Base-by-base conservation (phyloP, 1,140 invertebrate genomes). In the Panagrolaimus sp. region DNA sequence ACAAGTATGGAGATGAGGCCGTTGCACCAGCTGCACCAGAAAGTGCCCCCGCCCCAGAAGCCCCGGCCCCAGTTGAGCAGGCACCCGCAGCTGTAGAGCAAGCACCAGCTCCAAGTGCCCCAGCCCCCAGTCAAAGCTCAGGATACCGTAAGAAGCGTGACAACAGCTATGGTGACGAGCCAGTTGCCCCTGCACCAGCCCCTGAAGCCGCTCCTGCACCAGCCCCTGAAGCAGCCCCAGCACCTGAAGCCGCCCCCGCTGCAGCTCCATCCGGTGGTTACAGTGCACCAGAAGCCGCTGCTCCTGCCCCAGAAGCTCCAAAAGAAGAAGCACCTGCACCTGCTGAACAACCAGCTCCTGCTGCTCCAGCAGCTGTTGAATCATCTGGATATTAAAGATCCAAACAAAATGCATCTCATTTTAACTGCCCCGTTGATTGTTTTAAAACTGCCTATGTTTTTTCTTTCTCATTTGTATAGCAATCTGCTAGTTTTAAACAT, bases 381-480 rank as follows among this genome's bases (percentile, higher is more conserved):
- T 58, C 52, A 10, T 58, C 52, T 58, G 52, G 52, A 21, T 55
- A 58, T 28, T 58, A 21, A 58, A 58, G 17, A 58, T 58, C 52
- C 17, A 21, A n/a, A 58, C 52, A 28, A 58, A 58, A 38, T 58
- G 52, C 52, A 58, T 58, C 52, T 58, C 52, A 58, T 26, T 21
- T 58, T 58, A n/a, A 28, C 52, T 58, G 52, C 52, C 52, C 52
- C 28, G 21, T 26, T 58, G 10, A 58, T 21, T 58, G 12, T 58
- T 58, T 26, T 26, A 58, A 58, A 58, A 28, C 52, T 58, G 52
- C 52, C 52, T 58, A 21, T 58, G 32, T 38, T 38, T 38, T 38
- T 38, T 38, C 32, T 58, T 58, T 58, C 21, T 58, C 21, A 28
- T 58, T 26, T 58, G 52, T 58, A 58, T 21, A 58, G 52, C 21